These are phyloP conservation scores for Hirtodrosophila confusa DNA, from an alignment of 2,888 invertebrate genomes.

Conservation along the genomic window DNA sequence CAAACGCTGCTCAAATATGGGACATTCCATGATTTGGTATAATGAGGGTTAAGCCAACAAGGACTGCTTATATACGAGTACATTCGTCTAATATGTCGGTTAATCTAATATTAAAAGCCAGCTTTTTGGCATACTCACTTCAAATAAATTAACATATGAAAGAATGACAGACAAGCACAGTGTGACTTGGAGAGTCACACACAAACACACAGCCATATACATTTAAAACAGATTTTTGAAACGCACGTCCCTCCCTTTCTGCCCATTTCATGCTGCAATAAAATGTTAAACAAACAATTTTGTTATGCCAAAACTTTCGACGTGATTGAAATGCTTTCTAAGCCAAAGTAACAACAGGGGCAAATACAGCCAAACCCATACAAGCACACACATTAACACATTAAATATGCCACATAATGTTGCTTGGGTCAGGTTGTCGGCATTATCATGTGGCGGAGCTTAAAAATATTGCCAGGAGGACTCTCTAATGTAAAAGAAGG, in stretches of 20 bases:
- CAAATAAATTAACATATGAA: slow-evolving; percentile 61
- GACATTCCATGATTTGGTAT: background rate
- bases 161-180: slow-evolving; percentile 30
- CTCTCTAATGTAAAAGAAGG: slow-evolving; percentile 15
- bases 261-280: slow-evolving; percentile 16
- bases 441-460: slow-evolving; percentile 52
- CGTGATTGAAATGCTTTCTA: slow-evolving; percentile 72
- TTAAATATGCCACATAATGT: slow-evolving; percentile 34
- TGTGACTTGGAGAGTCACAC: slow-evolving; percentile 3
- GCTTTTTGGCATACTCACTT: slow-evolving; percentile 28
- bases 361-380: slow-evolving; percentile 6
- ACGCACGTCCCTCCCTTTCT: slow-evolving; percentile 7
- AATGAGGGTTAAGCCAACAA: too few species aligned
- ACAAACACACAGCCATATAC: slow-evolving; percentile 8
- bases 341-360: slow-evolving; percentile 42
- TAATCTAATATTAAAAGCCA: slow-evolving; percentile 31
- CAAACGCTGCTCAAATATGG: slow-evolving; percentile 5
- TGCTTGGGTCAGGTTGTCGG: slow-evolving; percentile 37
- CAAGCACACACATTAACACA: slow-evolving; percentile 10
- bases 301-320: slow-evolving; percentile 65
- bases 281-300: slow-evolving; percentile 54
- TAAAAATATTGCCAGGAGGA: slow-evolving; percentile 10
- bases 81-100: slow-evolving; percentile 3
- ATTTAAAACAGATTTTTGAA: slow-evolving; percentile 7
- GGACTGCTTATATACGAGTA: too few species aligned